Conservation (phyloP, 2,888 invertebrate genomes). For the Craniophora ligustri region DNA sequence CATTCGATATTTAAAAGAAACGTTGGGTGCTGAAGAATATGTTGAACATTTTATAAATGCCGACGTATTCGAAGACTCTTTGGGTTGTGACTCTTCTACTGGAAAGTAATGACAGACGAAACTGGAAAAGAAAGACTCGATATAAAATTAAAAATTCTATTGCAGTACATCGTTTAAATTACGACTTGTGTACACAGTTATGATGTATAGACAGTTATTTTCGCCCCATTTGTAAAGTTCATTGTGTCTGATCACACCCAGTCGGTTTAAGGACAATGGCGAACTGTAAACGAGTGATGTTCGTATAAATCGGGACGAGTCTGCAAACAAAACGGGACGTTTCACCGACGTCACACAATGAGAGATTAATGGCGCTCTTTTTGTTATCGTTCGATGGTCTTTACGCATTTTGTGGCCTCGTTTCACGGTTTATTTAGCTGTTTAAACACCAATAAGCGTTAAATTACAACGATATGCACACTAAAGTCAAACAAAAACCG, state of each 20-base stretch:
- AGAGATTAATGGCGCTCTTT: slow-evolving; percentile 85
- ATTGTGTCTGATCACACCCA: slow-evolving; percentile 85
- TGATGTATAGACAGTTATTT: slow-evolving; percentile 79
- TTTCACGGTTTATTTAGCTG: slow-evolving; percentile 85
- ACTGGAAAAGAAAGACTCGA: slow-evolving; percentile 12
- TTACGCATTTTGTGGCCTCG: slow-evolving; percentile 84
- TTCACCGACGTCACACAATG: slow-evolving; percentile 81
- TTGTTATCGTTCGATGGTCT: slow-evolving; percentile 84
- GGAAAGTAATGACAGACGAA: too few species aligned
- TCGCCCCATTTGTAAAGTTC: slow-evolving; percentile 79
- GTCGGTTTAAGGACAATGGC: slow-evolving; percentile 80
- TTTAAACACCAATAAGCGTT: slow-evolving; percentile 81
- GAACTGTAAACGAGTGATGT: slow-evolving; percentile 75
- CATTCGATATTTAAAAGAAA: slow-evolving; percentile 28
- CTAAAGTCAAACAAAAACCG: slow-evolving; percentile 66
- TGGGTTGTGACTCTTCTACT: not conserved
- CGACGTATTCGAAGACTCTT: slow-evolving; percentile 9
- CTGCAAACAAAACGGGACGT: slow-evolving; percentile 83
- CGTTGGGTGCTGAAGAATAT: slow-evolving; percentile 8
- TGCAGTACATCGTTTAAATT: slow-evolving; percentile 66
- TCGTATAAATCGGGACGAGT: slow-evolving; percentile 76
- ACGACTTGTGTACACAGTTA: slow-evolving; percentile 80
- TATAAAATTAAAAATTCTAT: slow-evolving; percentile 28
- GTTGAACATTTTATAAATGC: slow-evolving; percentile 11
- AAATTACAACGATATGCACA: slow-evolving; percentile 75